A percentile compares a stretch with the other conserved stretches of the same genome.
These are phyloP conservation scores for Calliphora vicina DNA, from an alignment of 1,140 invertebrate genomes.

Conservation along the genomic window DNA sequence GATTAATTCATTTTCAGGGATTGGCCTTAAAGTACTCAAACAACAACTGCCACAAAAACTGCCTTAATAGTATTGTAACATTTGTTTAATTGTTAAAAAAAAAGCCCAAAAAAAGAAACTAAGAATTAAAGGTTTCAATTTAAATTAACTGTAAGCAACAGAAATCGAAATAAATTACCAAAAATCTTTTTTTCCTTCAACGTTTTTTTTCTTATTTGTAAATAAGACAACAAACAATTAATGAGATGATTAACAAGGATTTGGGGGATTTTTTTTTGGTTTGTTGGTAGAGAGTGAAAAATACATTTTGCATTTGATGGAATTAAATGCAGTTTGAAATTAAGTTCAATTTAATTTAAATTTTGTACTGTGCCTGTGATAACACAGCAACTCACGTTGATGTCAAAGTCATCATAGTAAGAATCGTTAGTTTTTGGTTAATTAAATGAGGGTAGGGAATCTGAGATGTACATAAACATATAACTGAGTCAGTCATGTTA, in stretches of 20 bases:
- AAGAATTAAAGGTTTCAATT: background rate
- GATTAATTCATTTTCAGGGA: conserved; percentile 13
- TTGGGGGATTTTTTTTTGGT: background rate
- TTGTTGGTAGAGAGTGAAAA: background rate
- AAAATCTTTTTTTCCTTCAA: background rate
- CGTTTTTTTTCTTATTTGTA: background rate
- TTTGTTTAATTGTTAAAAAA: conserved; percentile 12
- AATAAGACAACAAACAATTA: background rate
- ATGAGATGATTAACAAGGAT: conserved; percentile 7
- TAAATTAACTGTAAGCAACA: background rate
- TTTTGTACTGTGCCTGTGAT: no score
- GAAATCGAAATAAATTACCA: background rate
- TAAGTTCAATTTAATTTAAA: background rate
- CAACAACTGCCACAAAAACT: background rate
- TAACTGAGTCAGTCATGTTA: no score
- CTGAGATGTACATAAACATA: no score
- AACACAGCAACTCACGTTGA: background rate
- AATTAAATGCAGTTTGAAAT: no score
- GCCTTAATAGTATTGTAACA: conserved; percentile 2
- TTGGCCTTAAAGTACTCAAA: background rate
- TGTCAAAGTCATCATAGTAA: no score
- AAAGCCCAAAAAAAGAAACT: background rate
- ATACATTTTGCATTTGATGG: background rate
- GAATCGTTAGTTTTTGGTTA: no score
- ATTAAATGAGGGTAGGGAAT: no score